phyloP scores from a whole-genome alignment of 2,888 invertebrate species.

The Meghimatium bilineatum region DNA sequence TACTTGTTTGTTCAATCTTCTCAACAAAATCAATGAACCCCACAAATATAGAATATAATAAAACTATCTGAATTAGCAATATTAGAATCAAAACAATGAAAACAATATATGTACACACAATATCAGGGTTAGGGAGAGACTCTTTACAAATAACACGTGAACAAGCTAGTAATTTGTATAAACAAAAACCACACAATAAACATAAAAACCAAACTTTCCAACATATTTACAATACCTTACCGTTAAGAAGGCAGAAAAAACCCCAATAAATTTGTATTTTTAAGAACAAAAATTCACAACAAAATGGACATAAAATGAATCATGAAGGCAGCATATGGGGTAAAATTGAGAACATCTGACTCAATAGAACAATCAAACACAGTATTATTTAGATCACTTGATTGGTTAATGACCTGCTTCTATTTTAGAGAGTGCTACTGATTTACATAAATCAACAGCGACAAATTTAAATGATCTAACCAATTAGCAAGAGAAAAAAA shows the following conservation, averaged over 20 bases:
- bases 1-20: not conserved
- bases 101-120: not conserved
- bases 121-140: not conserved
- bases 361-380: slow-evolving; percentile 1
- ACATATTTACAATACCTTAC: not conserved
- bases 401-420: too few relatives aligned
- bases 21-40: not conserved
- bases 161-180: not conserved
- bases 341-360: slow-evolving; percentile 9
- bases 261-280: not conserved
- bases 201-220: not conserved
- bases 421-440: too few relatives aligned
- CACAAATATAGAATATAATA: not conserved
- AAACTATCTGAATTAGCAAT: not conserved
- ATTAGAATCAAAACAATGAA: not conserved
- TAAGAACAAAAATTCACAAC: not conserved
- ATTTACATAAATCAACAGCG: too few relatives aligned
- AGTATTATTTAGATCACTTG: not conserved
- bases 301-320: not conserved
- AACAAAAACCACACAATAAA: not conserved
- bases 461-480: too few relatives aligned
- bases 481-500: too few relatives aligned
- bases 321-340: slow-evolving; percentile 2
- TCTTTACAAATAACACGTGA: not conserved
- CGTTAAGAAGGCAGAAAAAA: not conserved